Conservation (phyloP, 2,888 invertebrate species). For the Hedya salicella region DNA sequence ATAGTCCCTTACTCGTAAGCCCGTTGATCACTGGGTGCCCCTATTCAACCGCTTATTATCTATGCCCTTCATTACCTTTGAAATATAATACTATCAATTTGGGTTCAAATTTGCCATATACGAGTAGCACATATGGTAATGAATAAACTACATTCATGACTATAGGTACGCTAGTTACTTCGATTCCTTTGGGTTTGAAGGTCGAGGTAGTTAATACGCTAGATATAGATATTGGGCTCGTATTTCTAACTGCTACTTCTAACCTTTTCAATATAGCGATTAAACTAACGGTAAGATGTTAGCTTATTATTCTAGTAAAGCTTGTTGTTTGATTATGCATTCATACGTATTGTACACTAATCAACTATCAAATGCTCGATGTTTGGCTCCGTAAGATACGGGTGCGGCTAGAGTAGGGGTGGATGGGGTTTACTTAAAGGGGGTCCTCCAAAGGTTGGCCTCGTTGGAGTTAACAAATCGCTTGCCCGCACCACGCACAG, state of each 20-base stretch:
- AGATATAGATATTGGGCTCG: too few relatives aligned
- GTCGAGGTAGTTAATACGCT: too few relatives aligned
- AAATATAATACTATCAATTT: too few relatives aligned
- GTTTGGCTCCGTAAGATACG: constrained; percentile 63
- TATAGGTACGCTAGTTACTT: too few relatives aligned
- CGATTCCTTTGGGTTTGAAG: too few relatives aligned
- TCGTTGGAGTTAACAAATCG: constrained; percentile 68
- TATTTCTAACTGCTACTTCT: too few relatives aligned
- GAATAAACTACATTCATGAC: too few relatives aligned
- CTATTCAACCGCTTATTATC: neutral
- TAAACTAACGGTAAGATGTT: neutral
- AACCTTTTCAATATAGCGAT: neutral
- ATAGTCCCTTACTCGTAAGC: too few relatives aligned
- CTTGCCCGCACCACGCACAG: constrained; percentile 67
- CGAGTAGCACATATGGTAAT: too few relatives aligned
- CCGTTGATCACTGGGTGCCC: constrained; percentile 17
- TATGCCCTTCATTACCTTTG: neutral
- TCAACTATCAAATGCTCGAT: constrained; percentile 72
- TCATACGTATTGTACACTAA: constrained; percentile 62
- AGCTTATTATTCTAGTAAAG: constrained; percentile 53
- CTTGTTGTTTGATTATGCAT: constrained; percentile 67
- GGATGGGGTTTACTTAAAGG: constrained; percentile 45
- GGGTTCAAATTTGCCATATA: too few relatives aligned
- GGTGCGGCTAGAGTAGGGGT: constrained; percentile 47
- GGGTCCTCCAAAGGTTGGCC: constrained; percentile 58